Percentiles rank a stretch among this genome's conserved stretches.
phyloP scores from a whole-genome alignment of 2,113 vertebrate species.

The Silurus meridionalis region DNA sequence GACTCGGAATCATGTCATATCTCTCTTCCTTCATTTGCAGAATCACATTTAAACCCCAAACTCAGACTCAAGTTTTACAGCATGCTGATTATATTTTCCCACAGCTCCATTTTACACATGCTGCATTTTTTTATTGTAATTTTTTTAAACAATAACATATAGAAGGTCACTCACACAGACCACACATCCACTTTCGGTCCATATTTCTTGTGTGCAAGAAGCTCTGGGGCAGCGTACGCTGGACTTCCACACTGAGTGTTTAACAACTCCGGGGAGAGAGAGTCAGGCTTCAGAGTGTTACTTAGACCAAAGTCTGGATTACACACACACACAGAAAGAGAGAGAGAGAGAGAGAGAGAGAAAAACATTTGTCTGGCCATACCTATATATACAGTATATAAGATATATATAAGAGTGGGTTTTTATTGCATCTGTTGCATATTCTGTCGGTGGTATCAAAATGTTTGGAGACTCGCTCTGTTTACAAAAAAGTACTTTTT shows the following conservation, averaged over 20 bases:
- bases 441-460: too few species aligned
- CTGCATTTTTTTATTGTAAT: background rate
- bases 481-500: too few species aligned
- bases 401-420: too few species aligned
- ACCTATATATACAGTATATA: too few species aligned
- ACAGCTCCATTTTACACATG: background rate
- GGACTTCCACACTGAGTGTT: slow-evolving; percentile 81
- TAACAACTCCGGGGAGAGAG: slow-evolving; percentile 79
- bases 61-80: background rate
- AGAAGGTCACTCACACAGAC: slow-evolving; percentile 76
- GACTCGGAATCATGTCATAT: background rate
- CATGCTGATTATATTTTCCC: background rate
- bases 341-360: background rate
- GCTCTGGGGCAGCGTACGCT: slow-evolving; percentile 80
- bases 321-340: background rate
- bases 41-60: background rate
- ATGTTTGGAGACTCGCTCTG: too few species aligned
- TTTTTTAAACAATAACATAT: background rate
- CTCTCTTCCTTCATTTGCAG: background rate
- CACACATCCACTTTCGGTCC: slow-evolving; percentile 84
- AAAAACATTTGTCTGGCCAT: too few species aligned
- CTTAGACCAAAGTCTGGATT: slow-evolving; percentile 82
- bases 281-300: slow-evolving; percentile 77
- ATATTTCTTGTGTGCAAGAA: slow-evolving; percentile 83
- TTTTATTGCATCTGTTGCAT: background rate